phyloP scores from a whole-genome alignment of 2,797 vertebrate species.

The Hirundo rustica region DNA sequence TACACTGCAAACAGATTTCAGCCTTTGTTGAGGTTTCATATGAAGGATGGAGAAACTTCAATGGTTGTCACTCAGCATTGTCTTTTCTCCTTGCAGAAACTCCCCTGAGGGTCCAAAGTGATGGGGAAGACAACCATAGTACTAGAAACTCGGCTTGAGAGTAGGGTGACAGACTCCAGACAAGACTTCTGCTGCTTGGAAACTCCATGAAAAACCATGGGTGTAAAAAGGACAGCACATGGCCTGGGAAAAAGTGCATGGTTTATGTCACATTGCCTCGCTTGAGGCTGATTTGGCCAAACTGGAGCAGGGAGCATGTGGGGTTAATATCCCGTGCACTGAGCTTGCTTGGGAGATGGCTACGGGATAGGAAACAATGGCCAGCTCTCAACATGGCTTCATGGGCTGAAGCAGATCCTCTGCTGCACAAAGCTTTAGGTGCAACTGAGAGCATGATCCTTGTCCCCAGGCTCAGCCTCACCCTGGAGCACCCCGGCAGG shows the following conservation, averaged over 20 bases:
- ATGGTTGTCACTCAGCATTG: background rate
- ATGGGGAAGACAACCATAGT: background rate
- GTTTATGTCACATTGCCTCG: background rate
- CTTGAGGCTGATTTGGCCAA: background rate
- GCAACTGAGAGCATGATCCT: accelerated
- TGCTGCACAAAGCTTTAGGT: background rate
- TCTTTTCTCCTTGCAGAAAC: background rate
- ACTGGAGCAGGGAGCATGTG: background rate
- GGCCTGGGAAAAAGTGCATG: background rate
- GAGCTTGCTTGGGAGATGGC: background rate
- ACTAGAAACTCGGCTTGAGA: background rate
- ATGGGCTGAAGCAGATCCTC: background rate
- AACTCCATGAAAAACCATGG: background rate
- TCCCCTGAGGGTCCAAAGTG: background rate
- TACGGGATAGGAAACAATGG: accelerated
- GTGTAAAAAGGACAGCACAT: background rate
- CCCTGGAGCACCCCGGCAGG: background rate
- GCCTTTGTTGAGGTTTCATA: background rate
- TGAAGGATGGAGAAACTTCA: background rate
- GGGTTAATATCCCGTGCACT: background rate
- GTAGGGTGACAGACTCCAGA: background rate
- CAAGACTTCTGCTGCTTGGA: background rate
- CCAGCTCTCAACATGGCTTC: background rate
- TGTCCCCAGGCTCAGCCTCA: background rate
- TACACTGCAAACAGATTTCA: background rate